A percentile compares a stretch with the other conserved stretches of the same genome.
These are phyloP conservation scores for Pteria penguin DNA, from an alignment of 2,888 invertebrate species.

Conservation along the genomic window DNA sequence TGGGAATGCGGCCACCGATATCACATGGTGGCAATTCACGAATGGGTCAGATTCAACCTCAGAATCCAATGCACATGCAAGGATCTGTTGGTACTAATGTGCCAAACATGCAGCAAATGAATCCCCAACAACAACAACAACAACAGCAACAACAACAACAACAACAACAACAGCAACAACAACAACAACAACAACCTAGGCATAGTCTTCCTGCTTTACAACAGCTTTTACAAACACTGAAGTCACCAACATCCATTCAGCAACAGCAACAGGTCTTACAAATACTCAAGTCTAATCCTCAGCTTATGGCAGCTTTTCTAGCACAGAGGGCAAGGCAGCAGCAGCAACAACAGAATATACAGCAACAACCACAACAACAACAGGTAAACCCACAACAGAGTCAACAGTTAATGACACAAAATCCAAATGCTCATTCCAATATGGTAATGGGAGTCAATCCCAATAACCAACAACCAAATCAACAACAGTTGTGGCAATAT, in stretches of 20 bases:
- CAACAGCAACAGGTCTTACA: slow-evolving; percentile 93
- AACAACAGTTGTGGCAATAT: slow-evolving; percentile 67
- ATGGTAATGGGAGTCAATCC: not conserved
- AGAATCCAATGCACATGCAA: not conserved
- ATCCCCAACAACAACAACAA: slow-evolving; percentile 5
- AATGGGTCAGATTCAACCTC: slow-evolving; percentile 21
- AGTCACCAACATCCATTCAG: slow-evolving; percentile 93
- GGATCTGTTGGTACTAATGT: not conserved
- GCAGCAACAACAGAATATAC: slow-evolving; percentile 67
- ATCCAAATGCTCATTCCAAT: slow-evolving; percentile 37
- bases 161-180: slow-evolving; percentile 64
- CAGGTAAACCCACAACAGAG: slow-evolving; percentile 42
- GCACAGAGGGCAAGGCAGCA: slow-evolving; percentile 84
- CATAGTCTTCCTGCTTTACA: slow-evolving; percentile 63
- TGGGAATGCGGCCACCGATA: slow-evolving; percentile 18
- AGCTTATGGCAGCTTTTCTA: slow-evolving; percentile 96
- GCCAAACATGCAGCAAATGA: not conserved
- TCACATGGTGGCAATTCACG: slow-evolving; percentile 23
- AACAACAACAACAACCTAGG: slow-evolving; percentile 46
- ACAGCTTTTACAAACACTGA: slow-evolving; percentile 92
- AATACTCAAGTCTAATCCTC: slow-evolving; percentile 95
- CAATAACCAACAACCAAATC: slow-evolving; percentile 54
- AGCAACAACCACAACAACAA: slow-evolving; percentile 58
- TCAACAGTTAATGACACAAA: slow-evolving; percentile 52
- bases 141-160: slow-evolving; percentile 36